phyloP scores from a whole-genome alignment of 2,113 vertebrate genomes.

The Mystacornis crossleyi region DNA sequence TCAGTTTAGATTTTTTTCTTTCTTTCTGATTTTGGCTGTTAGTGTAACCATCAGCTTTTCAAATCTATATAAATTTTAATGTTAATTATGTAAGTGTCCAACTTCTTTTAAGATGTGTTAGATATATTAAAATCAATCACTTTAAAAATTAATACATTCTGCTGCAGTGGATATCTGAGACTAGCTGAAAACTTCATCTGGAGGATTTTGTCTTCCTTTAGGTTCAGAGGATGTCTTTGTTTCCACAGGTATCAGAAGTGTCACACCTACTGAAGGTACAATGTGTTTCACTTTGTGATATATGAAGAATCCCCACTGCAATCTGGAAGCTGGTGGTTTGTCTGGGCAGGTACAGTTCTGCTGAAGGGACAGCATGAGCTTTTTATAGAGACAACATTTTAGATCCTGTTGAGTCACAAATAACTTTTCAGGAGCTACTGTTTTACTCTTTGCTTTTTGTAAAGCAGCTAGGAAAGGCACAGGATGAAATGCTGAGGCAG shows the following conservation, averaged over 20 bases:
- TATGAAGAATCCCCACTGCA: neutral
- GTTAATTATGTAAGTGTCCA: neutral
- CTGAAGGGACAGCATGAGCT: neutral
- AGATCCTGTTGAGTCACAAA: neutral
- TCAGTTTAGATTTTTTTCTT: neutral
- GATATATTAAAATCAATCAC: neutral
- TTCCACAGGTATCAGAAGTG: neutral
- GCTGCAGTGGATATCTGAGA: neutral
- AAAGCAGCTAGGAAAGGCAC: neutral
- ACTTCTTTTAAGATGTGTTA: neutral
- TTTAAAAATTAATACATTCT: neutral
- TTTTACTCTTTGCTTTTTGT: neutral
- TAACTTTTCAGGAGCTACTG: neutral
- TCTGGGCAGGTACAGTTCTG: neutral
- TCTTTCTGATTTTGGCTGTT: neutral
- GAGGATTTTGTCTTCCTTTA: neutral
- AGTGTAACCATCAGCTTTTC: neutral
- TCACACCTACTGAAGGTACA: neutral
- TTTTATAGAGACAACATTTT: neutral
- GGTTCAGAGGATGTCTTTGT: neutral
- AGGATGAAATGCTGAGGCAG: neutral
- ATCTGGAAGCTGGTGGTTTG: neutral
- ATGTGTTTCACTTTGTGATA: neutral
- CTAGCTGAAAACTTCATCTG: neutral
- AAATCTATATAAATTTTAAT: neutral